phyloP scores from a whole-genome alignment of 2,113 vertebrate genomes.

The Takifugu bimaculatus region DNA sequence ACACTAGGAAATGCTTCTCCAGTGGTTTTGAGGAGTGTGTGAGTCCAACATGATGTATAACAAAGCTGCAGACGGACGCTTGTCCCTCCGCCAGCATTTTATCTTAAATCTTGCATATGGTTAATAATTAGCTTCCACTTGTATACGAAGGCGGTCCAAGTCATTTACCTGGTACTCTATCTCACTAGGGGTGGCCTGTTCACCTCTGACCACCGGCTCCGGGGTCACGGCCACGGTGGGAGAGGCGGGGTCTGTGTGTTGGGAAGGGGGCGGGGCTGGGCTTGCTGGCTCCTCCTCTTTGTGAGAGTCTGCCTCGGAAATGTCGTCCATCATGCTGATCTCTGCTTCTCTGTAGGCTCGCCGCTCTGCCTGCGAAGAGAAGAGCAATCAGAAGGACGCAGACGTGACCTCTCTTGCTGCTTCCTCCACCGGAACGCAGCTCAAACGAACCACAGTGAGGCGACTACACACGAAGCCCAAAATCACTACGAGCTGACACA shows the following conservation, averaged over 20 bases:
- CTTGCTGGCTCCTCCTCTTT: slow-evolving; percentile 74
- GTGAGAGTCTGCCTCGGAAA: slow-evolving; percentile 71
- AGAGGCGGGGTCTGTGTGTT: slow-evolving; percentile 90
- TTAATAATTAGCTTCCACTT: too few species aligned
- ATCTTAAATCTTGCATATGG: too few species aligned
- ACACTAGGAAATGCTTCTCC: too few species aligned
- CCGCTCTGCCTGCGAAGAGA: slow-evolving; percentile 82
- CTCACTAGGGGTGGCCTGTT: slow-evolving; percentile 83
- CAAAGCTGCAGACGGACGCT: too few species aligned
- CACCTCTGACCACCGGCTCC: slow-evolving; percentile 81
- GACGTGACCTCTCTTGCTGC: not conserved
- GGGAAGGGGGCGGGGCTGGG: slow-evolving; percentile 72
- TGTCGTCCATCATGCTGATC: slow-evolving; percentile 88
- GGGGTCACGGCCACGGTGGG: slow-evolving; percentile 90
- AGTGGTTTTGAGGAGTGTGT: too few species aligned
- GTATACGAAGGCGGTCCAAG: too few species aligned
- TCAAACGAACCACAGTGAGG: too few species aligned
- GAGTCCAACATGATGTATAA: too few species aligned
- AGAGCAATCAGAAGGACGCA: not conserved
- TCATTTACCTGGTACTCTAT: slow-evolving; percentile 85
- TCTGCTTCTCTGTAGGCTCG: slow-evolving; percentile 86
- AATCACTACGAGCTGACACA: too few species aligned
- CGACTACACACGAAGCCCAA: too few species aligned
- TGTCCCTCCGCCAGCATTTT: too few species aligned
- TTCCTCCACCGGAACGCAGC: too few species aligned